Evolutionary conservation across 2,797 vertebrate genomes (phyloP).

Genomic region (Florisuga fusca): DNA sequence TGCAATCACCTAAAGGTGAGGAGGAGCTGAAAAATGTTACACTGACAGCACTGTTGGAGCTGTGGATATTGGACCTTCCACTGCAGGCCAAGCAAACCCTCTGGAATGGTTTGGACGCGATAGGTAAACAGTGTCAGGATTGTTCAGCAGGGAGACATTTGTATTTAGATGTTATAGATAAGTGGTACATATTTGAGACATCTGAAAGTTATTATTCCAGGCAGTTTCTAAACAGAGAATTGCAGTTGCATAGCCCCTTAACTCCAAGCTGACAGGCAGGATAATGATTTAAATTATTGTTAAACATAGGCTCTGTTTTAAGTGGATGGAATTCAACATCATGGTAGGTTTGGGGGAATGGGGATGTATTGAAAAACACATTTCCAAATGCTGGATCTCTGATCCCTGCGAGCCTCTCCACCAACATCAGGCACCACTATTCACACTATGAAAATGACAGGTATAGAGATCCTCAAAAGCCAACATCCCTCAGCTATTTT

Average conservation of each 20-base stretch:
- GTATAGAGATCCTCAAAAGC: constrained; percentile 4
- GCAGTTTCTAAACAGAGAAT: constrained; percentile 78
- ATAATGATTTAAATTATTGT: constrained; percentile 85
- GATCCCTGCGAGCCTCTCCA: fast-evolving
- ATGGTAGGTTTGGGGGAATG: constrained; percentile 30
- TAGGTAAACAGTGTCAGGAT: constrained; percentile 66
- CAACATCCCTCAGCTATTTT: neutral
- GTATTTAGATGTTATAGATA: constrained; percentile 74
- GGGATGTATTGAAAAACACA: constrained; percentile 4
- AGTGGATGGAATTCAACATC: constrained; percentile 74
- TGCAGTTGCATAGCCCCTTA: constrained; percentile 65
- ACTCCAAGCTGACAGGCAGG: constrained; percentile 81
- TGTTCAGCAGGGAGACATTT: constrained; percentile 62
- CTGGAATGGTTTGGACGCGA: constrained; percentile 61
- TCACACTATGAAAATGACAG: neutral
- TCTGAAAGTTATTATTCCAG: constrained; percentile 84
- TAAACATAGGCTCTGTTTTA: constrained; percentile 81
- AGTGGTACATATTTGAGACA: constrained; percentile 76
- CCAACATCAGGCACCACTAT: neutral
- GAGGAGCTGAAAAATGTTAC: constrained; percentile 45
- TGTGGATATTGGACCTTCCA: constrained; percentile 44
- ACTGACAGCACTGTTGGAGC: neutral
- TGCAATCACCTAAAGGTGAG: constrained; percentile 40
- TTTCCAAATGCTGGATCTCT: neutral
- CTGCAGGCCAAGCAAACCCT: constrained; percentile 34